Conservation (phyloP, 2,888 invertebrate genomes). For the Girardia tigrina region DNA sequence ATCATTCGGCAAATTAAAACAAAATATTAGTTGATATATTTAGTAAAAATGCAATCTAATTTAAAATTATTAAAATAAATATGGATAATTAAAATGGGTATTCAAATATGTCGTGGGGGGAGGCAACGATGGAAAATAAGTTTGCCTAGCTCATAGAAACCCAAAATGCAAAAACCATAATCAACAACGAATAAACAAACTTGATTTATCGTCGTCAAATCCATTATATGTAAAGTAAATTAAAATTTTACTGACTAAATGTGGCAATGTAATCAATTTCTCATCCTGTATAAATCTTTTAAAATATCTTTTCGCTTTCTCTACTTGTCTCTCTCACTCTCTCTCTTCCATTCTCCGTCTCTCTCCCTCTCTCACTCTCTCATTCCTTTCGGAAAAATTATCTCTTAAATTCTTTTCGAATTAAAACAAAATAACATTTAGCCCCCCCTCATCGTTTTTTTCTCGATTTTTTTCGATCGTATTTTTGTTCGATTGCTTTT, state of each 20-base stretch:
- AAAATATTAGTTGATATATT: too few relatives aligned
- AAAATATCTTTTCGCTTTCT: too few relatives aligned
- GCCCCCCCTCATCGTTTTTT: background rate
- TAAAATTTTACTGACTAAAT: background rate
- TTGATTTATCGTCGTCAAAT: constrained; percentile 23
- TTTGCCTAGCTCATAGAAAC: background rate
- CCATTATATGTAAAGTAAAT: background rate
- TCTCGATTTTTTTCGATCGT: background rate
- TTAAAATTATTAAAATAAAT: background rate
- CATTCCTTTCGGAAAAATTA: too few relatives aligned
- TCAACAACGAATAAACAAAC: constrained; percentile 18
- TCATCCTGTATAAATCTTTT: too few relatives aligned
- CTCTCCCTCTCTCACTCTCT: too few relatives aligned
- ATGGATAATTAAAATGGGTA: background rate
- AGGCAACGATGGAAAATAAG: constrained; percentile 8
- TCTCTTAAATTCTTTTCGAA: too few relatives aligned
- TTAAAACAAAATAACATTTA: too few relatives aligned
- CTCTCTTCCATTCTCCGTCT: too few relatives aligned
- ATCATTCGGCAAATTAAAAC: too few relatives aligned
- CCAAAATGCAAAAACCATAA: constrained; percentile 16
- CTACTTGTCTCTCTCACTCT: too few relatives aligned
- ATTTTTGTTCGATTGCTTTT: background rate
- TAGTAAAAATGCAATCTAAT: too few relatives aligned
- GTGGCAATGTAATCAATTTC: constrained; percentile 13
- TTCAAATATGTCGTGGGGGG: too few relatives aligned